Percentiles rank a stretch among this genome's conserved stretches.
Conservation (phyloP, 2,797 vertebrate species). For the Tiaroga cobitis region DNA sequence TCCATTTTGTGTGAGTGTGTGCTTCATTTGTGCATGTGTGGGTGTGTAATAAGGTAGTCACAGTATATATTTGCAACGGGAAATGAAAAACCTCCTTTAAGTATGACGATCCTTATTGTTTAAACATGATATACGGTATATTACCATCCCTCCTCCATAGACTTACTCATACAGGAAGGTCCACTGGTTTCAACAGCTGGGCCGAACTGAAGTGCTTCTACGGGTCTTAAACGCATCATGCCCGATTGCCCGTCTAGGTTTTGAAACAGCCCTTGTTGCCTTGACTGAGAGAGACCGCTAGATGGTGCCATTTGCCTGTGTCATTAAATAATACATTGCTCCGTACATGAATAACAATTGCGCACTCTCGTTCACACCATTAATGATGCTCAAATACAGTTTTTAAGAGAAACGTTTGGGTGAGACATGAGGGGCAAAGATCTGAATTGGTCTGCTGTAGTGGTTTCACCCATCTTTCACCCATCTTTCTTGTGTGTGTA, state of each 20-base stretch:
- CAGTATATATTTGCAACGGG: conserved; percentile 29
- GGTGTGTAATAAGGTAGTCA: conserved; percentile 11
- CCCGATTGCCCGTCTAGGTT: neutral
- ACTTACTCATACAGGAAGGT: neutral
- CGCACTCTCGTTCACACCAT: conserved; percentile 17
- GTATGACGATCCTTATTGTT: neutral
- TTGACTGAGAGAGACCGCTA: conserved; percentile 22
- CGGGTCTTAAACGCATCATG: neutral
- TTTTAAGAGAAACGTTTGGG: neutral
- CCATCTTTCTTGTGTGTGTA: conserved; percentile 20
- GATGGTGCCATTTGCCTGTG: conserved; percentile 10
- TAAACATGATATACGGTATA: conserved; percentile 10
- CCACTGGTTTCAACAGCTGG: neutral
- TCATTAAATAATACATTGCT: neutral
- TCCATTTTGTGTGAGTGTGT: conserved; percentile 22
- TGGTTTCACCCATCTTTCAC: conserved; percentile 22
- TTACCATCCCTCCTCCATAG: conserved; percentile 1
- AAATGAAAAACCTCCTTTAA: conserved; percentile 6
- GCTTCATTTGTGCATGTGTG: conserved; percentile 19
- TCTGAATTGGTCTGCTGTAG: conserved; percentile 16
- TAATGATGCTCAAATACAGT: conserved; percentile 1
- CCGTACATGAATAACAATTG: neutral
- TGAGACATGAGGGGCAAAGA: conserved; percentile 5
- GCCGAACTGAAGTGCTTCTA: conserved; percentile 12
- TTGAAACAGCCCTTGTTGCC: neutral